Evolutionary conservation across 1,140 invertebrate species (phyloP), one percentile per base, ranked within the genome.

Genomic region (Drosophila melanica): DNA sequence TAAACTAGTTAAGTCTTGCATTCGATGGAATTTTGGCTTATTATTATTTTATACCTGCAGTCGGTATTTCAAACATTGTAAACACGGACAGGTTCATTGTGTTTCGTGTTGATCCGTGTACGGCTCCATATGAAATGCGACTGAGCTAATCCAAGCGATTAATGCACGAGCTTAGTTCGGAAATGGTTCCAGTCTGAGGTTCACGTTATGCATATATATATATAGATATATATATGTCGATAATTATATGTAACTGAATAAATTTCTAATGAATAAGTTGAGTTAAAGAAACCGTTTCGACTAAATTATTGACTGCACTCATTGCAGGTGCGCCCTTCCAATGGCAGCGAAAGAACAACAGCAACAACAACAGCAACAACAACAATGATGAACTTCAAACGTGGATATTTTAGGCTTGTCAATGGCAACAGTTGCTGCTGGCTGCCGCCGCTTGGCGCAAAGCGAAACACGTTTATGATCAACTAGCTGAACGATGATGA

Each of bases 371-470:
- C n/a, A n/a, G n/a, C n/a, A n/a, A n/a, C n/a, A n/a, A n/a, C n/a
- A n/a, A n/a, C n/a, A n/a, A n/a, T n/a, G n/a, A 30, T 51, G 60
- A 18, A 30, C 23, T 44, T n/a, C 37, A n/a, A 55, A 23, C 7
- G 5, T 27, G n/a, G 18, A 41, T 8, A 39, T 41, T 18, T 41
- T 8, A 9, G 12, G 11, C 10, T n/a, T 33, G 37, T 18, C 47
- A 33, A 50, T 2, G 16, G n/a, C 48, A 33, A 3, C 48, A 55
- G 12, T 39, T 53, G 37, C 37, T 53, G 23, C n/a, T n/a, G n/a
- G n/a, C n/a, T n/a, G n/a, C n/a, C n/a, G n/a, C n/a, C 37, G 57
- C 42, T 57, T 66, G 63, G 16, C 18, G n/a, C 33, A 54, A 23
- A 23, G 23, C 27, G 27, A 27, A 27, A 27, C 27, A 27, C 27